Evolutionary conservation across 2,797 vertebrate genomes (phyloP).

Genomic region (Leptatherina wallacei): DNA sequence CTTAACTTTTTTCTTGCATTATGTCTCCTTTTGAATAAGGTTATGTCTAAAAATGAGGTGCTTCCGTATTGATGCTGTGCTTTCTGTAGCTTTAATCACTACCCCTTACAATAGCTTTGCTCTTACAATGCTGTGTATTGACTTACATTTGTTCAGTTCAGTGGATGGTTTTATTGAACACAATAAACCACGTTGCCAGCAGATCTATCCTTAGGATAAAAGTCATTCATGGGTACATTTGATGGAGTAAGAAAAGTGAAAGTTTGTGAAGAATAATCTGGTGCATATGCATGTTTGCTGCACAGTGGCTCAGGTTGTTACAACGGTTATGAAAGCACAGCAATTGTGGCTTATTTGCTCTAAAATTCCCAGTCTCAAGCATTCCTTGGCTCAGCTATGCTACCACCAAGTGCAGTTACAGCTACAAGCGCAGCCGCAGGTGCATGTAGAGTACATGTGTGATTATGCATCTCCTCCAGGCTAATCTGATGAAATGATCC

Average conservation of each 20-base stretch:
- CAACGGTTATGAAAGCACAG: conserved; percentile 28
- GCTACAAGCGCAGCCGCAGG: conserved; percentile 78
- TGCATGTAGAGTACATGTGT: conserved; percentile 68
- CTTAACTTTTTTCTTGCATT: conserved; percentile 30
- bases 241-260: conserved; percentile 7
- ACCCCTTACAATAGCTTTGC: background rate
- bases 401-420: conserved; percentile 39
- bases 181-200: conserved; percentile 23
- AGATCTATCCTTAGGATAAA: conserved; percentile 7
- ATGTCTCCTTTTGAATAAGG: conserved; percentile 14
- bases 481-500: conserved; percentile 77
- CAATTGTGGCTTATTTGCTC: conserved; percentile 5
- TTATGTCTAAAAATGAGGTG: background rate
- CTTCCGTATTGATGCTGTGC: background rate
- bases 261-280: background rate
- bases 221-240: conserved; percentile 26
- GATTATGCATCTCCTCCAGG: conserved; percentile 79
- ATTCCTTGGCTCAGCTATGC: conserved; percentile 38
- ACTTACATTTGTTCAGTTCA: conserved; percentile 7
- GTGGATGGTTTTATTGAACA: conserved; percentile 34
- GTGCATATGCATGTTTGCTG: conserved; percentile 8
- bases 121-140: background rate
- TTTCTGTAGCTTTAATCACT: conserved; percentile 1
- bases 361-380: conserved; percentile 39
- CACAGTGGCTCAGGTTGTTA: conserved; percentile 9